Conservation (phyloP, 2,888 invertebrate genomes). For the Ochropleura leucogaster region DNA sequence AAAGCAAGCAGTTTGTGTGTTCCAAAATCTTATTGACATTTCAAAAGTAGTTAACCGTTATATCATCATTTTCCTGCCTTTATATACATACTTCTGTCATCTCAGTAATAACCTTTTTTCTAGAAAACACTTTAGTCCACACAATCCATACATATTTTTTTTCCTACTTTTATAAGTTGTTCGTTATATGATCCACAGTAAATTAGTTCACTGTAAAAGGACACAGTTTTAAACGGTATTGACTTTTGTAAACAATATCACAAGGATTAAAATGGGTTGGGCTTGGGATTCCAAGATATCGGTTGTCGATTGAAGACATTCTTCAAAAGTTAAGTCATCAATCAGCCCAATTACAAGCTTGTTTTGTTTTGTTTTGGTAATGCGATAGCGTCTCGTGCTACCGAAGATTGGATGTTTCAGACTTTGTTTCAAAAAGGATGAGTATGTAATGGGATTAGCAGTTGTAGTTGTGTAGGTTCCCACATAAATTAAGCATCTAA, state of each 20-base stretch:
- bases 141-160: not conserved
- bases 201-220: constrained; percentile 3
- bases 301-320: constrained; percentile 27
- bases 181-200: constrained; percentile 6
- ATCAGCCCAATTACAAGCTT: constrained; percentile 46
- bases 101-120: not conserved
- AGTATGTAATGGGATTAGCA: not conserved
- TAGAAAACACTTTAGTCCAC: not conserved
- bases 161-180: not conserved
- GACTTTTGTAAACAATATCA: constrained; percentile 21
- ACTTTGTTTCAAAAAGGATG: not conserved
- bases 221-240: not conserved
- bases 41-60: constrained; percentile 17
- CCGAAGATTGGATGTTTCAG: not conserved
- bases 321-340: constrained; percentile 51
- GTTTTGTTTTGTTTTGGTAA: constrained; percentile 45
- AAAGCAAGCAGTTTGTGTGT: constrained; percentile 12
- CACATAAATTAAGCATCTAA: not conserved
- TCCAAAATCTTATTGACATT: constrained; percentile 29
- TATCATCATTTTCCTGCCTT: not conserved
- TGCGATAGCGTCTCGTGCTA: constrained; percentile 24
- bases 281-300: constrained; percentile 6
- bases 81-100: not conserved
- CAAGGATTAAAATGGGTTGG: constrained; percentile 18
- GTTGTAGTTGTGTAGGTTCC: not conserved